These are phyloP conservation scores for Apamea sordens DNA, from an alignment of 2,888 invertebrate species.

Conservation along the genomic window DNA sequence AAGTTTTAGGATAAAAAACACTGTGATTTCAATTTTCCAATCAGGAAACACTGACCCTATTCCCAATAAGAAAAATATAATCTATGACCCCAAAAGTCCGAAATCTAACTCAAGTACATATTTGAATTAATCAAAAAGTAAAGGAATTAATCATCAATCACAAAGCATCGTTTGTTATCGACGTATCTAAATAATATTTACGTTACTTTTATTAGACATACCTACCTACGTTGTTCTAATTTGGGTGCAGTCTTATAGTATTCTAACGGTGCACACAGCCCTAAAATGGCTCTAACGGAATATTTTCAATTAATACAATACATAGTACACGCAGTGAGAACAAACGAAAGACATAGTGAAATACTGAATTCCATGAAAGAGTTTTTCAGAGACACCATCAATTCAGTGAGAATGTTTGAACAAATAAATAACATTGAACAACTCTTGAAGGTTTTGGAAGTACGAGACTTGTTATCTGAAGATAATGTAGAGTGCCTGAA, in stretches of 20 bases:
- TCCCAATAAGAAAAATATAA: no score
- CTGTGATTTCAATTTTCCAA: no score
- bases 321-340: slow-evolving; percentile 73
- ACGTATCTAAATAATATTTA: neutral
- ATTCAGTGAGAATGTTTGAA: slow-evolving; percentile 83
- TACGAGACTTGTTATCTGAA: slow-evolving; percentile 81
- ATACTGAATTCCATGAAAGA: slow-evolving; percentile 79
- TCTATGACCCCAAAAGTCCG: neutral
- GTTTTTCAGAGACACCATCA: slow-evolving; percentile 79
- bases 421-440: slow-evolving; percentile 79
- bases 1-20: no score
- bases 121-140: no score
- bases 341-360: slow-evolving; percentile 74
- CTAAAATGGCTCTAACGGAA: slow-evolving; percentile 79
- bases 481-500: slow-evolving; percentile 80
- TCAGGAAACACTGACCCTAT: no score
- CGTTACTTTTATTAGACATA: neutral
- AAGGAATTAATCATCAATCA: no score
- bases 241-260: slow-evolving; percentile 4
- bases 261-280: neutral
- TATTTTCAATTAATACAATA: slow-evolving; percentile 78
- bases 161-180: neutral
- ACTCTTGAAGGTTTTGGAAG: slow-evolving; percentile 80
- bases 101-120: neutral
- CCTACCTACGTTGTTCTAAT: neutral